These are phyloP conservation scores for Myotis lucifugus DNA, from an alignment of 2,113 vertebrate genomes.

Conservation along the genomic window DNA sequence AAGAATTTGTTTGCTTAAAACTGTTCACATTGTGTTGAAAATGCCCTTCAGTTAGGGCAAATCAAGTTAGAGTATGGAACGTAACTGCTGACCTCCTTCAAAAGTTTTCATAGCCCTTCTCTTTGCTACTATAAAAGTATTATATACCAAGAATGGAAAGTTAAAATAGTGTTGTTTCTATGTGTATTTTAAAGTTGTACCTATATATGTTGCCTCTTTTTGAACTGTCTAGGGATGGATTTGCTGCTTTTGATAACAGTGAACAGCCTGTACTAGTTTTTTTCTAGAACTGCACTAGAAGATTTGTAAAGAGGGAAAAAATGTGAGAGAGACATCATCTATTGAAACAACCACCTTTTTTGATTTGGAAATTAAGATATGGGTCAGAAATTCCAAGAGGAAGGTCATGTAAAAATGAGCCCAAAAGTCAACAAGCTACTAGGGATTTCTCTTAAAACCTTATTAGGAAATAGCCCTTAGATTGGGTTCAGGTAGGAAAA, in stretches of 20 bases:
- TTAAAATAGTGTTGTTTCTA: neutral
- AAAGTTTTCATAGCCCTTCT: neutral
- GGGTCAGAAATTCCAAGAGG: neutral
- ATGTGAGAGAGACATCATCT: neutral
- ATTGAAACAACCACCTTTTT: neutral
- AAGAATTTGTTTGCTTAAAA: constrained; percentile 13
- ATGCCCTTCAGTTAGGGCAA: neutral
- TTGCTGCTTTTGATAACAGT: neutral
- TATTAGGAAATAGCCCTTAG: neutral
- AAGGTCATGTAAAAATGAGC: neutral
- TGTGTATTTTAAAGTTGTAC: constrained; percentile 6
- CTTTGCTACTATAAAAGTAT: neutral
- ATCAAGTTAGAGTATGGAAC: neutral
- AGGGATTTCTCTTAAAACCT: neutral
- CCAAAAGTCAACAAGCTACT: neutral
- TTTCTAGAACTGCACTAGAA: neutral
- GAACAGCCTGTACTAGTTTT: neutral
- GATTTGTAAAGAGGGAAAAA: neutral
- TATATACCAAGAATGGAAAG: neutral
- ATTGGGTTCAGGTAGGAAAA: neutral
- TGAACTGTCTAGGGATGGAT: neutral
- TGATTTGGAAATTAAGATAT: neutral
- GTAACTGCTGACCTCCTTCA: neutral
- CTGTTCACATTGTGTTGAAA: neutral
- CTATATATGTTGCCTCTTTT: neutral